Base-by-base conservation (phyloP, 2,797 vertebrate genomes). In the Cirrhinus molitorella region DNA sequence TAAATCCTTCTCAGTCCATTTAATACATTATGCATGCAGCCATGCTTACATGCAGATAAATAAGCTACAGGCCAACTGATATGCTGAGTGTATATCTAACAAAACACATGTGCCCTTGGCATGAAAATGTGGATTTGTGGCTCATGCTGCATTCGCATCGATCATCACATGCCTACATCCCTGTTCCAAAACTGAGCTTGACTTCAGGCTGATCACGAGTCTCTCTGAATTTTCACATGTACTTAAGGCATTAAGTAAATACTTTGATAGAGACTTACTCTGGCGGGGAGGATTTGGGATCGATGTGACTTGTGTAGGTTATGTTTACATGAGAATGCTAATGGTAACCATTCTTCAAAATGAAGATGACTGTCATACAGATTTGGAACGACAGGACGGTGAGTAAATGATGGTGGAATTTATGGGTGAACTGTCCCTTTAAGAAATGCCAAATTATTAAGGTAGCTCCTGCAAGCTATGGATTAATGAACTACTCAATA, bases 1-100 rank as follows among this genome's bases (percentile, higher is more conserved):
- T 82, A 89, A 83, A 87, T 84, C 84, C 81, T 80, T 77, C 76
- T 89, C 77, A 83, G 81, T 87, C 80, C 83, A 88, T 84, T 84
- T 53, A 25, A 79, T 77, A 55, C 53, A 86, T 88, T 89, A 86
- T 85, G 65, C 67, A 89, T 85, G 80, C 76, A 73, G 75, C 13
- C 43, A 75, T 80, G 79, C 76, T 84, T 82, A 85, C 65, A 51
- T 65, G 59, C 80, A 81, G 74, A 85, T 81, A 66, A 81, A 88
- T 86, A 79, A 81, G 83, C 53, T 67, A 63, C 71, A 63, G 78
- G 76, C 57, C 57, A 49, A 51, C 70, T 31, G 73, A 82, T 66
- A 65, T 79, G 28, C 68, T 65, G 55, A 83, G 68, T 74, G 75
- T 75, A 70, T 82, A 80, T 83, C 68, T 79, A 83, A 71, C 19